Percentiles rank a stretch among this genome's conserved stretches.
Conservation (phyloP, 2,113 vertebrate genomes). For the Apteryx mantelli region DNA sequence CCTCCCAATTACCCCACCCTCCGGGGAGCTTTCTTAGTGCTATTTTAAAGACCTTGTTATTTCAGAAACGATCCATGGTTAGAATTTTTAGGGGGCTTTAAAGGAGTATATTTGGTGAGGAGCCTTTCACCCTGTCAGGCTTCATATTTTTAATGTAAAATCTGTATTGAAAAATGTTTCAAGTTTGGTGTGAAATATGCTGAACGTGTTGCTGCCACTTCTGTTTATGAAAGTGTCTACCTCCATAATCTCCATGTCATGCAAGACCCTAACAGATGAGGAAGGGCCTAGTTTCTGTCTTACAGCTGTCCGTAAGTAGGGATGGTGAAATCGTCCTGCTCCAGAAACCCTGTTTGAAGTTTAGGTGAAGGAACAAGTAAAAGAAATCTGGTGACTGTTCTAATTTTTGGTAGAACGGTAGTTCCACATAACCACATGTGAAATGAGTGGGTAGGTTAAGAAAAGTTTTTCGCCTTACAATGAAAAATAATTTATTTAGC, state of each 20-base stretch:
- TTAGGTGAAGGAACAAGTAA: not conserved
- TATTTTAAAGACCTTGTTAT: not conserved
- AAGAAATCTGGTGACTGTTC: not conserved
- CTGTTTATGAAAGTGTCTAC: not conserved
- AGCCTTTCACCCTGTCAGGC: not conserved
- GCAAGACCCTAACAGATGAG: not conserved
- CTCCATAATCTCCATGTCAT: accelerated
- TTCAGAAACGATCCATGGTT: not conserved
- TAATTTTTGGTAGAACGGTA: conserved; percentile 10
- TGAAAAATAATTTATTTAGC: not conserved
- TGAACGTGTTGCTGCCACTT: not conserved
- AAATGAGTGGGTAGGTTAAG: conserved; percentile 7
- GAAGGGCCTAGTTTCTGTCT: not conserved
- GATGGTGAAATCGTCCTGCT: not conserved
- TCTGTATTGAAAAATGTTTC: not conserved
- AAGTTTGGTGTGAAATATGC: not conserved
- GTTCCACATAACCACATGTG: not conserved
- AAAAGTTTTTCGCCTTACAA: not conserved
- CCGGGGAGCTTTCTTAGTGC: not conserved
- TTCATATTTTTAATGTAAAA: not conserved
- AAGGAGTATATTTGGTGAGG: not conserved
- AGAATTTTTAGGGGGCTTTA: not conserved
- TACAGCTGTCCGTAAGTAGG: not conserved
- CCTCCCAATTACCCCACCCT: not conserved
- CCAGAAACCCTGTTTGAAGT: conserved; percentile 5